Conservation (phyloP, 2,797 vertebrate genomes). For the Lindbergichthys nudifrons region DNA sequence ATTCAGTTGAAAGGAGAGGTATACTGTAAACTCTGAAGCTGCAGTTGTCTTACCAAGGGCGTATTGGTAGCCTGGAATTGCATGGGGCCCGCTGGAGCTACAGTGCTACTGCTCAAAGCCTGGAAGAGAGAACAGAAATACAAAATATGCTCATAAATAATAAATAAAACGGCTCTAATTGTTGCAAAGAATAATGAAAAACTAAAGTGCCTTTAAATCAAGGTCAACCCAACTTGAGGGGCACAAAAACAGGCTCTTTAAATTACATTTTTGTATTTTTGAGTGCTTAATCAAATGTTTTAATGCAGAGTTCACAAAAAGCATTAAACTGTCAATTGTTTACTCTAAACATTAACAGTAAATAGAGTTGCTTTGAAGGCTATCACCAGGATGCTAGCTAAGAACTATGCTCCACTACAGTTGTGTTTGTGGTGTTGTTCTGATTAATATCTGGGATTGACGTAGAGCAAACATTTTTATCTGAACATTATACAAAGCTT, state of each 20-base stretch:
- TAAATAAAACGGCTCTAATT: neutral
- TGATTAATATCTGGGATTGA: neutral
- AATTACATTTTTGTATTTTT: neutral
- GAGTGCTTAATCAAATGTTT: neutral
- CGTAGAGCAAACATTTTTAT: slow-evolving; percentile 8
- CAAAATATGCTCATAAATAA: slow-evolving; percentile 35
- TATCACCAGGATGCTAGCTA: neutral
- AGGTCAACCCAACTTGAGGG: neutral
- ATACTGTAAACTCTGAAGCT: slow-evolving; percentile 35
- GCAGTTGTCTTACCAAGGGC: slow-evolving; percentile 52
- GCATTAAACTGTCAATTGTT: neutral
- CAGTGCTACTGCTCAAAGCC: slow-evolving; percentile 37
- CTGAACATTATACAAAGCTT: neutral
- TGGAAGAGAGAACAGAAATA: slow-evolving; percentile 45
- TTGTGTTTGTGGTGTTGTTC: neutral
- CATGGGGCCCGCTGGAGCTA: neutral
- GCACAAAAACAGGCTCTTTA: neutral
- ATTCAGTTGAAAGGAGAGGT: slow-evolving; percentile 12
- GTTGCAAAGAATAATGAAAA: neutral
- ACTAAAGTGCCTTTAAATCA: neutral
- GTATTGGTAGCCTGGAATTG: neutral
- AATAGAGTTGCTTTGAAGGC: neutral
- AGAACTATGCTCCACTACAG: neutral
- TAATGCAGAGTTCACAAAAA: neutral
- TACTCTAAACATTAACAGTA: neutral